Conservation (phyloP, 2,113 vertebrate species). For the Ginglymostoma cirratum region DNA sequence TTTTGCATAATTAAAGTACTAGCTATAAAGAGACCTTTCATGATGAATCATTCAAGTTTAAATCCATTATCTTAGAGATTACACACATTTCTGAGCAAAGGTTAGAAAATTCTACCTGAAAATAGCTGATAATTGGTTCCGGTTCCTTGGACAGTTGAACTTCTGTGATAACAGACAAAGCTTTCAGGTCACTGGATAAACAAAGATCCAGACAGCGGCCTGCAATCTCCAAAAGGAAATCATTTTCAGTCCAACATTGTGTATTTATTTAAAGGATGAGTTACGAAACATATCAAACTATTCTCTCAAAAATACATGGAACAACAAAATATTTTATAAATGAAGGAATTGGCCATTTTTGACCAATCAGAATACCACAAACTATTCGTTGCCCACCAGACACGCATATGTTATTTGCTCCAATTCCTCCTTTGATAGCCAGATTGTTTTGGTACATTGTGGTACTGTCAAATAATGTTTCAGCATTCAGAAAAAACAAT, state of each 20-base stretch:
- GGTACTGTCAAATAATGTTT: background rate
- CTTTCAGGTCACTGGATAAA: conserved; percentile 88
- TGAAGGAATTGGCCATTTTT: background rate
- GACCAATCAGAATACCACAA: background rate
- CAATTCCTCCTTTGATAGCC: background rate
- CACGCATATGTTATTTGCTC: background rate
- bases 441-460: background rate
- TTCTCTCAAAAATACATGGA: background rate
- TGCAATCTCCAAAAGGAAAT: conserved; percentile 58
- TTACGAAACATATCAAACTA: background rate
- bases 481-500: background rate
- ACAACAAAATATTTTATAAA: background rate
- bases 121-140: conserved; percentile 68
- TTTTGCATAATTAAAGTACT: background rate
- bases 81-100: conserved; percentile 3
- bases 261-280: too few species aligned
- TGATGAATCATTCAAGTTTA: background rate
- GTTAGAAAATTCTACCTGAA: conserved; percentile 64
- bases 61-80: background rate
- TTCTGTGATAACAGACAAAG: conserved; percentile 80
- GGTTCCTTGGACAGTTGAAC: conserved; percentile 52
- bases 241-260: background rate
- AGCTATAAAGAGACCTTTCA: background rate
- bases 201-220: conserved; percentile 80
- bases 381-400: too few species aligned